Base-by-base conservation (phyloP, 1,140 invertebrate species). In the Phortica variegata region DNA sequence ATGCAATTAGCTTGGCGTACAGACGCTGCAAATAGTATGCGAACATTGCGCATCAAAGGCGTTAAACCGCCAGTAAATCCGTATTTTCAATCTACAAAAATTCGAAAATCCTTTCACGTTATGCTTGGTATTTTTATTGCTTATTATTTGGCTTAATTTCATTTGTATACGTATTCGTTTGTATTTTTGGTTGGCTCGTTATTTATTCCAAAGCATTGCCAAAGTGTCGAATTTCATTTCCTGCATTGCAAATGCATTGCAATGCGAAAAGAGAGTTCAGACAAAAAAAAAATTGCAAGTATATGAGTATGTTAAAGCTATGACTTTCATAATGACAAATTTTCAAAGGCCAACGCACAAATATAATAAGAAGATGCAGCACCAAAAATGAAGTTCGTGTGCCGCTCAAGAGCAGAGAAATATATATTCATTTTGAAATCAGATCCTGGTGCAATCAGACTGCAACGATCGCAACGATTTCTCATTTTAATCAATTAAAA, bases 401-500 rank as follows among this genome's bases (percentile, higher is more conserved):
- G n/a, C 29, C 5, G 9, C 16, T 18, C 26, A n/a, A n/a, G n/a
- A n/a, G n/a, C n/a, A n/a, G n/a, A n/a, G n/a, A n/a, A n/a, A n/a
- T 26, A 19, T 23, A 39, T 26, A 13, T 37, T 36, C 37, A 20
- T 56, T n/a, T 48, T 68, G 62, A 62, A 66, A 66, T 68, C 62
- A 68, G 60, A 66, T 66, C 63, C 60, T 68, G 44, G 52, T 57
- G 58, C 61, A 73, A 73, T 73, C 69, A 58, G 38, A 57, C 61
- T 57, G 58, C 65, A 60, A 54, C 69, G 65, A 73, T 73, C 69
- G 69, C 61, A 73, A 73, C 69, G 69, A 73, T 69, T 73, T 72
- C 68, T 73, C 63, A 73, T 73, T 73, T 73, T 73, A 73, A 73
- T 73, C 69, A 73, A 73, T 73, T 73, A 73, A 73, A 72, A 73